Conservation (phyloP, 2,797 vertebrate species). For the Basileuterus tristriatus region DNA sequence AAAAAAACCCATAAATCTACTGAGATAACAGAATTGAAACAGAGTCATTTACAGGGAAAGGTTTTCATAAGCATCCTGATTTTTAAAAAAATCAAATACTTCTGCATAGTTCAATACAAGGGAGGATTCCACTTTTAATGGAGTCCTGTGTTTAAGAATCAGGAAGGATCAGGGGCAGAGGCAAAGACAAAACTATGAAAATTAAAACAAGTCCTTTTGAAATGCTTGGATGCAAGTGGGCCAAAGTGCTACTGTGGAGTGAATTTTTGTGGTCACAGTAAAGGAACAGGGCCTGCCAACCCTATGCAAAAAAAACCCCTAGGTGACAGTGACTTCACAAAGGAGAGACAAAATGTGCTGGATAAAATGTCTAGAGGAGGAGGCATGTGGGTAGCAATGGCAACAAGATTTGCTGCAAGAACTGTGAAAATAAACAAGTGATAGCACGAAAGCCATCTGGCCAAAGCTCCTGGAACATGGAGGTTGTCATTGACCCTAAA, state of each 20-base stretch:
- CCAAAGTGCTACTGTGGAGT: not conserved
- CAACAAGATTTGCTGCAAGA: not conserved
- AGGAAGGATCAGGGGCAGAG: not conserved
- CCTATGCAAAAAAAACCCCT: not conserved
- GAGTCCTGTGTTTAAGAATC: not conserved
- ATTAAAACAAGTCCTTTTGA: not conserved
- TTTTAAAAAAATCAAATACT: not conserved
- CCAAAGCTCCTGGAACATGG: not conserved
- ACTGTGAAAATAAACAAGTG: not conserved
- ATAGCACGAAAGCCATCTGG: fast-evolving
- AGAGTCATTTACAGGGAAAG: not conserved
- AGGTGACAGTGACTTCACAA: not conserved
- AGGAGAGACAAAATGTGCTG: not conserved
- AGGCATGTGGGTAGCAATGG: not conserved
- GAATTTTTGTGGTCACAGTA: not conserved
- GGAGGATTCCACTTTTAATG: not conserved
- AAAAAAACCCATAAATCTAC: not conserved
- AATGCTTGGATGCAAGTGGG: not conserved
- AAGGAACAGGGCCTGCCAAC: not conserved
- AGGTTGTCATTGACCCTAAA: not conserved
- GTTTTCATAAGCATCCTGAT: not conserved
- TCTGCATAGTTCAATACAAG: fast-evolving
- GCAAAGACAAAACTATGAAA: not conserved
- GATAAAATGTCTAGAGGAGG: not conserved
- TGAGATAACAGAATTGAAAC: not conserved